phyloP scores from a whole-genome alignment of 2,888 invertebrate genomes.

The Catocala fraxini region DNA sequence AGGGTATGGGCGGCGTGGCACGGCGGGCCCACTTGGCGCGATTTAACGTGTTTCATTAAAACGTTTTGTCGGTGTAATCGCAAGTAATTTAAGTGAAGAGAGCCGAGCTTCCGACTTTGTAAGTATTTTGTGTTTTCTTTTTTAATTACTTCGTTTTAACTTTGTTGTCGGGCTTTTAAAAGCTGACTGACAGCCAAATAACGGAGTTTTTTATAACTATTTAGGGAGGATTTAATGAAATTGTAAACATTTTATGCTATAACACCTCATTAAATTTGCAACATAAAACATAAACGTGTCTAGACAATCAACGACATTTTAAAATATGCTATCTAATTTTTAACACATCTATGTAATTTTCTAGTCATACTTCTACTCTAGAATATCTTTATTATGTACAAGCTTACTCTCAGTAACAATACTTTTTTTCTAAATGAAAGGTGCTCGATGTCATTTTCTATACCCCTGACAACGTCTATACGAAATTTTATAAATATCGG shows the following conservation, averaged over 20 bases:
- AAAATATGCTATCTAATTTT: too few relatives aligned
- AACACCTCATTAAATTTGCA: conserved; percentile 66
- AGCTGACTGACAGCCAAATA: conserved; percentile 87
- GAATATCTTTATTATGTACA: too few relatives aligned
- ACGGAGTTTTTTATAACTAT: conserved; percentile 86
- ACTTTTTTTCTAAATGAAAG: too few relatives aligned
- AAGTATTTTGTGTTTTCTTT: conserved; percentile 88
- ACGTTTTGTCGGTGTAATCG: conserved; percentile 87
- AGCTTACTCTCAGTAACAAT: too few relatives aligned
- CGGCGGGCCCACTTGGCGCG: conserved; percentile 79
- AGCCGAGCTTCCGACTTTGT: conserved; percentile 87
- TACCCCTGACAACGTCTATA: too few relatives aligned
- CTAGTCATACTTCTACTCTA: too few relatives aligned
- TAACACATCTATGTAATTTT: too few relatives aligned
- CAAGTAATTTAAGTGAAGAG: conserved; percentile 87
- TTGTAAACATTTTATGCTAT: conserved; percentile 74
- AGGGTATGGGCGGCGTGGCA: conserved; percentile 52
- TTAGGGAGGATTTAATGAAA: conserved; percentile 83
- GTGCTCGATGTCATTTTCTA: too few relatives aligned
- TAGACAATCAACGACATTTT: conserved; percentile 1
- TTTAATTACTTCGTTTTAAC: conserved; percentile 88
- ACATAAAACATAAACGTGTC: conserved; percentile 58
- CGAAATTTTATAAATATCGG: too few relatives aligned
- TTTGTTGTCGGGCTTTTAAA: conserved; percentile 85
- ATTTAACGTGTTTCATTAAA: conserved; percentile 87